Evolutionary conservation across 2,888 invertebrate genomes (phyloP).

Genomic region (Cataglyphis altisquamis): DNA sequence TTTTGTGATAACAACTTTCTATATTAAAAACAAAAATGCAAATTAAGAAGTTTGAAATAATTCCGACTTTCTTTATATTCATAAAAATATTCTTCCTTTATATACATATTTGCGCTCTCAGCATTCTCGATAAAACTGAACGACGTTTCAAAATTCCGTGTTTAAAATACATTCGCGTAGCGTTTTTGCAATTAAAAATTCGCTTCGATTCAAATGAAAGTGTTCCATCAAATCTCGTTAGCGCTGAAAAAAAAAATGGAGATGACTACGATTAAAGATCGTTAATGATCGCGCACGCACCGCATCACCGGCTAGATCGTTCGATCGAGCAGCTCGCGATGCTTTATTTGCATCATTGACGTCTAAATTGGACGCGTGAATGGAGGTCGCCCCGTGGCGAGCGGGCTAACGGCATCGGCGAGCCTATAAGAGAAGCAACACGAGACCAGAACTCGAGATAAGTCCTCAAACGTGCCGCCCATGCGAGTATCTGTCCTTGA

Average conservation of each 20-base stretch:
- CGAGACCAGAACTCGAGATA: constrained; percentile 78
- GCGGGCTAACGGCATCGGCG: constrained; percentile 68
- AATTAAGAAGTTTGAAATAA: not conserved
- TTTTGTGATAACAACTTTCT: not conserved
- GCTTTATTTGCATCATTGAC: constrained; percentile 77
- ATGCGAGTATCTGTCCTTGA: constrained; percentile 74
- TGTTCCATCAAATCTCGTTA: constrained; percentile 42
- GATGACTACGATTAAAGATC: constrained; percentile 44
- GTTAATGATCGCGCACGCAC: constrained; percentile 40
- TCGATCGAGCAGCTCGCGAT: constrained; percentile 66
- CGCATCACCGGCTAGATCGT: constrained; percentile 43
- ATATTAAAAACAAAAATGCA: not conserved
- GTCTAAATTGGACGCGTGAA: constrained; percentile 80
- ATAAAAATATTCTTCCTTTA: not conserved
- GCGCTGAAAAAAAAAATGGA: constrained; percentile 31
- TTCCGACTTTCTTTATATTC: not conserved
- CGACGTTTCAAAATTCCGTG: not conserved
- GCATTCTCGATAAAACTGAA: not conserved
- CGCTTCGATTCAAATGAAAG: not conserved
- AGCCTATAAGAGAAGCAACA: constrained; percentile 60
- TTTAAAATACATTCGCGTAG: not conserved
- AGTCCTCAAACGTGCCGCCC: constrained; percentile 82
- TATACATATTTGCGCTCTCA: not conserved
- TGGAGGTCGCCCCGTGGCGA: constrained; percentile 75
- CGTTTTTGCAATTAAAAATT: constrained; percentile 10